phyloP scores from a whole-genome alignment of 1,140 invertebrate species.

The Luehdorfia chinensis region DNA sequence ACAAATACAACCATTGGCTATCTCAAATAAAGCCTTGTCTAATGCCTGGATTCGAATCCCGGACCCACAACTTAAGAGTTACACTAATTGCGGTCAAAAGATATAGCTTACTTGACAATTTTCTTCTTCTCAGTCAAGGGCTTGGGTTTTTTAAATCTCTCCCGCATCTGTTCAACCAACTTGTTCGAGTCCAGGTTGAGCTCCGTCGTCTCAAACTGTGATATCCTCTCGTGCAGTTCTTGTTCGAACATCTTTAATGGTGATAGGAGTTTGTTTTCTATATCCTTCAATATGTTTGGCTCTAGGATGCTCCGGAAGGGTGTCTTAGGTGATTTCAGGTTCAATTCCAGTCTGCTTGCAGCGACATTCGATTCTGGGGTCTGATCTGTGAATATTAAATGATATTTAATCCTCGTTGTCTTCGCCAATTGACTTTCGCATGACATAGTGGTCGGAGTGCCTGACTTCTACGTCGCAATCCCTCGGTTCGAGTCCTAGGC shows the following conservation, averaged over 20 bases:
- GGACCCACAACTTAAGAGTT: too few species aligned
- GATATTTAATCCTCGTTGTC: too few species aligned
- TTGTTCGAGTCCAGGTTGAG: constrained; percentile 13
- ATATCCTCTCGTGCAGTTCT: constrained; percentile 24
- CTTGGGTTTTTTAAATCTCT: constrained; percentile 38
- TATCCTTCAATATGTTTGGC: neutral
- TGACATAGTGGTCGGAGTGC: too few species aligned
- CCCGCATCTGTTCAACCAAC: constrained; percentile 26
- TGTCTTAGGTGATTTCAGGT: constrained; percentile 36
- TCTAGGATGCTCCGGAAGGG: neutral
- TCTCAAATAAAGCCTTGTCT: too few species aligned
- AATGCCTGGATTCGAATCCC: too few species aligned
- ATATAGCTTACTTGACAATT: constrained; percentile 53
- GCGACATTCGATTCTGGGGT: constrained; percentile 13
- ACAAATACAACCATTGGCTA: too few species aligned
- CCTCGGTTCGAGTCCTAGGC: too few species aligned
- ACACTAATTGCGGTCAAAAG: too few species aligned
- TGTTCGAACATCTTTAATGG: constrained; percentile 38
- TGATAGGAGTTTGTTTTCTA: constrained; percentile 29
- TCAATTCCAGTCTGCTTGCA: constrained; percentile 31
- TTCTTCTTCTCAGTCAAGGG: constrained; percentile 43
- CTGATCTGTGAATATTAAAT: too few species aligned
- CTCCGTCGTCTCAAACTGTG: neutral
- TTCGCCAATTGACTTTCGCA: too few species aligned
- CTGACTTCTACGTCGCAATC: too few species aligned